A percentile compares a stretch with the other conserved stretches of the same genome.
Conservation (phyloP, 2,888 invertebrate species). For the Lamproptera curius region DNA sequence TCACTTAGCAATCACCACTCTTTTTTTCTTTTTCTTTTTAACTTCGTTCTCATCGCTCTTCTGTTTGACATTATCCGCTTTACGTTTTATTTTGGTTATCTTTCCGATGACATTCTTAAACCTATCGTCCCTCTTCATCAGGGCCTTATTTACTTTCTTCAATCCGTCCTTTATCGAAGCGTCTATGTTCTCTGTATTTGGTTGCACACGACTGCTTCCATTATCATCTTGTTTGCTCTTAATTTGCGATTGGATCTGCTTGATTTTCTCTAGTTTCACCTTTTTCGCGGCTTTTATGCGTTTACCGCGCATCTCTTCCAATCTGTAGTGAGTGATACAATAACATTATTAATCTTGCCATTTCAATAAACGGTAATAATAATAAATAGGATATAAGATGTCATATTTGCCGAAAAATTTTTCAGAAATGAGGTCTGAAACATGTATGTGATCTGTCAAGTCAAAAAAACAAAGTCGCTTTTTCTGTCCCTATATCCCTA, state of each 20-base stretch:
- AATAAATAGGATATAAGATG: no score
- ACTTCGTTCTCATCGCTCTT: conserved; percentile 27
- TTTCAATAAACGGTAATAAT: no score
- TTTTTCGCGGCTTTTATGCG: conserved; percentile 66
- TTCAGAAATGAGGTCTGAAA: no score
- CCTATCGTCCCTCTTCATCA: conserved; percentile 70
- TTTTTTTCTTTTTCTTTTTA: conserved; percentile 37
- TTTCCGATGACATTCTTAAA: conserved; percentile 71
- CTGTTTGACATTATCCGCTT: conserved; percentile 50
- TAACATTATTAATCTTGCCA: no score
- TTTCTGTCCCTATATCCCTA: no score
- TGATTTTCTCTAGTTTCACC: conserved; percentile 58
- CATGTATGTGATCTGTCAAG: no score
- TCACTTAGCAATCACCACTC: conserved; percentile 8
- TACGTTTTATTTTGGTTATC: conserved; percentile 62
- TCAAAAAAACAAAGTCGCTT: no score
- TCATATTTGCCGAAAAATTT: no score
- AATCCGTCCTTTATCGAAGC: conserved; percentile 51
- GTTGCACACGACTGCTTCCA: conserved; percentile 34
- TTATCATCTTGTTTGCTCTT: conserved; percentile 35
- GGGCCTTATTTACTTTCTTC: conserved; percentile 58
- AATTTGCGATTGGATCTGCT: conserved; percentile 51
- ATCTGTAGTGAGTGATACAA: conserved; percentile 43
- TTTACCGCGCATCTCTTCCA: conserved; percentile 66
- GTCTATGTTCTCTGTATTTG: conserved; percentile 47